phyloP scores from a whole-genome alignment of 2,113 vertebrate genomes.

The Etheostoma cragini region DNA sequence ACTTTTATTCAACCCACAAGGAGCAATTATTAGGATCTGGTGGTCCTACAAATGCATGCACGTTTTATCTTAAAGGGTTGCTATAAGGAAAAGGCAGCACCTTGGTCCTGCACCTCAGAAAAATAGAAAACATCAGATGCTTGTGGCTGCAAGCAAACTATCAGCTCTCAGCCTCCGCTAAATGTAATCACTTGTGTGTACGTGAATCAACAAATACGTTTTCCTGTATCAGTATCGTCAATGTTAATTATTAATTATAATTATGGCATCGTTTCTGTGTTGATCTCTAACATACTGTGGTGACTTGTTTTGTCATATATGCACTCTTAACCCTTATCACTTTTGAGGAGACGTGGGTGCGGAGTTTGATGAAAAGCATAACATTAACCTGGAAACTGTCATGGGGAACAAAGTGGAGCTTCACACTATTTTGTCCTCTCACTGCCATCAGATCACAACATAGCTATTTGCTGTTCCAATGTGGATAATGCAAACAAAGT shows the following conservation, averaged over 20 bases:
- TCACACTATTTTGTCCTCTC: neutral
- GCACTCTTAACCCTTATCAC: neutral
- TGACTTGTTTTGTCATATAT: neutral
- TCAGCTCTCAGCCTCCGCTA: neutral
- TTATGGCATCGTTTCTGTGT: neutral
- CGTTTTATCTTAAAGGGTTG: neutral
- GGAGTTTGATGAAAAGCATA: conserved; percentile 1
- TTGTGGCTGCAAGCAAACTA: neutral
- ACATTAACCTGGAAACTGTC: neutral
- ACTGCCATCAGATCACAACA: neutral
- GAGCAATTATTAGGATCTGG: neutral
- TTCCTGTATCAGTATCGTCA: neutral
- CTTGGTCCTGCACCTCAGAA: neutral
- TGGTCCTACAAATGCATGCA: neutral
- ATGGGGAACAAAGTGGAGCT: neutral
- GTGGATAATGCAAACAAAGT: neutral
- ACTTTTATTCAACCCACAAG: no score
- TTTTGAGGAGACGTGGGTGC: neutral
- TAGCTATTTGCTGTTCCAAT: neutral
- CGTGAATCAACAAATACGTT: neutral
- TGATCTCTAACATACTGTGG: neutral
- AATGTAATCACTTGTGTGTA: neutral
- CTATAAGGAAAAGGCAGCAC: neutral
- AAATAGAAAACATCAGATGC: neutral
- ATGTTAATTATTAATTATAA: no score